A percentile compares a stretch with the other conserved stretches of the same genome.
Evolutionary conservation across 1,140 invertebrate genomes (phyloP).

Genomic region (Berghia stephanieae): DNA sequence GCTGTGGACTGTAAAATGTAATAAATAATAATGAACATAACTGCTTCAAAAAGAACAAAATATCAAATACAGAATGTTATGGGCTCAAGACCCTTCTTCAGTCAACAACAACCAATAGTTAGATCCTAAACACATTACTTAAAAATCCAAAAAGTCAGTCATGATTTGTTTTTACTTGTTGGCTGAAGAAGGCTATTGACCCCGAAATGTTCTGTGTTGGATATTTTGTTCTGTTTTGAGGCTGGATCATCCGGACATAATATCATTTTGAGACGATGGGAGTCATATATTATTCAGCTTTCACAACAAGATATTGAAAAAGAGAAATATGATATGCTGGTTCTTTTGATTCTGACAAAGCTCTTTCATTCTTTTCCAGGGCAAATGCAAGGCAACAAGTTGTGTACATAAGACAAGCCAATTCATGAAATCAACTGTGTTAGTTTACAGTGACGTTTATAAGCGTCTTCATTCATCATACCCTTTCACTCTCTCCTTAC

Average conservation of each 20-base stretch:
- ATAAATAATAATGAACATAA: no score
- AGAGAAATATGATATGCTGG: not conserved
- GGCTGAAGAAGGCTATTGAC: no score
- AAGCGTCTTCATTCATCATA: not conserved
- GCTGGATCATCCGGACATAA: no score
- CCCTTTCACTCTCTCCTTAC: not conserved
- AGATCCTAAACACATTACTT: not conserved
- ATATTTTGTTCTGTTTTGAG: no score
- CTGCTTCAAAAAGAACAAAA: no score
- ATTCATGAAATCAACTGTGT: constrained; percentile 16
- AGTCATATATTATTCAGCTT: no score
- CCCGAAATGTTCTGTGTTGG: no score
- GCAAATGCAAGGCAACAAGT: constrained; percentile 36
- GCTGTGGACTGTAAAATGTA: no score
- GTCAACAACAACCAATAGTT: no score
- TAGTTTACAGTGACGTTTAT: not conserved
- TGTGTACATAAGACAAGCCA: constrained; percentile 39
- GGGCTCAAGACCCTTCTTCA: no score
- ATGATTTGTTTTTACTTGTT: not conserved
- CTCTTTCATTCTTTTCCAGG: constrained; percentile 27
- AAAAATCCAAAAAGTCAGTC: not conserved
- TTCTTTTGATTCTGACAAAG: not conserved
- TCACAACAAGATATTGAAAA: not conserved
- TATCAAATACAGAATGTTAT: no score
- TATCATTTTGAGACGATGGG: no score